phyloP scores from a whole-genome alignment of 2,113 vertebrate genomes.

The Grammomys surdaster region DNA sequence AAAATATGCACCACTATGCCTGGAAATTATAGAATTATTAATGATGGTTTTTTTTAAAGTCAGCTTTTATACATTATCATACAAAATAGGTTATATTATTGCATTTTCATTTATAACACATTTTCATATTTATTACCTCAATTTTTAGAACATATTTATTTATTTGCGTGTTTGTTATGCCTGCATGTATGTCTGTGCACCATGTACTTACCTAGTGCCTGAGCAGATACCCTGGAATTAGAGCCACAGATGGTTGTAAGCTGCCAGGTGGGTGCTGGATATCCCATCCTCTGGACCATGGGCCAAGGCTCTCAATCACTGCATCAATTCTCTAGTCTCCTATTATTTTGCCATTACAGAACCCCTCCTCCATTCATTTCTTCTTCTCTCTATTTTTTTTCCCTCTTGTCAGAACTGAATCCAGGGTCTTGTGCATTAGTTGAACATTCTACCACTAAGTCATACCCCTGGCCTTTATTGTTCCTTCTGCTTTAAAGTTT shows the following conservation, averaged over 20 bases:
- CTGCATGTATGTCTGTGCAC: background rate
- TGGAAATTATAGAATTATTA: background rate
- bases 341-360: too few relatives aligned
- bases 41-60: background rate
- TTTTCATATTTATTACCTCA: background rate
- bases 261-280: background rate
- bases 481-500: background rate
- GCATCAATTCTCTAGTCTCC: background rate
- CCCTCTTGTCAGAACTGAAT: background rate
- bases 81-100: background rate
- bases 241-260: background rate
- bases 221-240: background rate
- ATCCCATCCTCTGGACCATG: background rate
- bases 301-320: background rate
- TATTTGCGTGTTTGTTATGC: background rate
- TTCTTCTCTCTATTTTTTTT: background rate
- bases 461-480: background rate
- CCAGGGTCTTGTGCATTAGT: background rate
- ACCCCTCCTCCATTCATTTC: too few relatives aligned
- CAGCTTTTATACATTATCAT: background rate
- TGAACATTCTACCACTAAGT: background rate
- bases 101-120: background rate
- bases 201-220: background rate
- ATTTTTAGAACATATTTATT: background rate
- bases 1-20: background rate